Conservation (phyloP, 2,113 vertebrate genomes). For the Phyllostomus discolor region DNA sequence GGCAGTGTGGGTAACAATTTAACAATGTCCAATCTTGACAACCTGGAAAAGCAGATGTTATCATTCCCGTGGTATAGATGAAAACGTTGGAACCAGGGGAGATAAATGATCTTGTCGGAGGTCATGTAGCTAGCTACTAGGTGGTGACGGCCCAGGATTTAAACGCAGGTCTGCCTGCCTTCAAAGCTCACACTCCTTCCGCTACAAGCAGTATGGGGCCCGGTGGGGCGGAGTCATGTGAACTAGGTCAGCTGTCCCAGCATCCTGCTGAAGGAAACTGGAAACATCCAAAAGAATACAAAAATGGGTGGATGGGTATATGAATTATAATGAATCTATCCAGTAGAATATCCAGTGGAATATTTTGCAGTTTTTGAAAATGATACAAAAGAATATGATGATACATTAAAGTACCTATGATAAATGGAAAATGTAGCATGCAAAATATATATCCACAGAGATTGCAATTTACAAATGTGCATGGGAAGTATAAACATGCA, state of each 20-base stretch:
- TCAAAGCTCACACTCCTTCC: background rate
- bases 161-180: background rate
- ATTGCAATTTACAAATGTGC: background rate
- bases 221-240: background rate
- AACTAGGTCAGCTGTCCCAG: background rate
- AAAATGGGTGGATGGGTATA: background rate
- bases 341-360: background rate
- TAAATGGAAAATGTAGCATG: background rate
- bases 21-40: background rate
- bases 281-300: background rate
- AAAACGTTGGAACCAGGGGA: background rate
- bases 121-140: background rate
- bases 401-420: background rate
- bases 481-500: background rate
- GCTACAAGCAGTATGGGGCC: background rate
- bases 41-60: background rate
- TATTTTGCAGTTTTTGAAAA: background rate
- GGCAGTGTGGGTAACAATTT: background rate
- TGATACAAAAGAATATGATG: background rate
- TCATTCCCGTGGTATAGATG: background rate
- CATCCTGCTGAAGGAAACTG: background rate
- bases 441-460: background rate
- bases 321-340: background rate
- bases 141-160: background rate
- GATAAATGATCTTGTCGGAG: background rate